Conservation (phyloP, 1,140 invertebrate species). For the Platyura marginata region DNA sequence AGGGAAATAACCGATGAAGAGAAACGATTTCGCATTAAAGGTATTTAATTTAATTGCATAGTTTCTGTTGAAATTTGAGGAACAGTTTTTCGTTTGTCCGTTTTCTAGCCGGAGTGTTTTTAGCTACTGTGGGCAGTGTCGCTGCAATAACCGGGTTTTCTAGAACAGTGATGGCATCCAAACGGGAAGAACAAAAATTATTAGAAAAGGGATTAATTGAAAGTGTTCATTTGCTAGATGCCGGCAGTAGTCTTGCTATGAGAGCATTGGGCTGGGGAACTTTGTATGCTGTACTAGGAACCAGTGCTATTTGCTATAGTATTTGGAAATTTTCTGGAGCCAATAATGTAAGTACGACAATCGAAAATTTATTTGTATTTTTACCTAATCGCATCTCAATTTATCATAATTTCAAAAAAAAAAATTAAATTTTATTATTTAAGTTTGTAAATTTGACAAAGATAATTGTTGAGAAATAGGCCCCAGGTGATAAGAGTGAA, state of each 20-base stretch:
- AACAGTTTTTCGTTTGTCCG: neutral
- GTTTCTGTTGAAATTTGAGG: neutral
- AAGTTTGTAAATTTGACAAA: constrained; percentile 1
- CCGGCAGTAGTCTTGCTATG: constrained; percentile 56
- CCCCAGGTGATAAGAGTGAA: too few species aligned
- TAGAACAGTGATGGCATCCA: constrained; percentile 51
- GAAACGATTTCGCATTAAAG: neutral
- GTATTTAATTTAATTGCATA: neutral
- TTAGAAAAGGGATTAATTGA: constrained; percentile 57
- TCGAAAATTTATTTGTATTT: constrained; percentile 1
- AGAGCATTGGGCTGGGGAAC: constrained; percentile 75
- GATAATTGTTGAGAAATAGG: too few species aligned
- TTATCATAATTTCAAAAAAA: neutral
- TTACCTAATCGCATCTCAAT: neutral
- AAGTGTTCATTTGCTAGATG: constrained; percentile 44
- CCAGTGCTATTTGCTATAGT: constrained; percentile 58
- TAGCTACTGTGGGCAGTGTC: constrained; percentile 55
- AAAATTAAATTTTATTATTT: neutral
- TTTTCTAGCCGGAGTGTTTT: constrained; percentile 49
- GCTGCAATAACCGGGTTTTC: constrained; percentile 69
- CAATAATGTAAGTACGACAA: constrained; percentile 35
- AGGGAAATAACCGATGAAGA: neutral
- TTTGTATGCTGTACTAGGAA: constrained; percentile 65
- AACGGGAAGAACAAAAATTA: constrained; percentile 58
- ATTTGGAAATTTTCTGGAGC: constrained; percentile 83